Base-by-base conservation (phyloP, 1,140 invertebrate genomes). In the Eubasilissa regina region DNA sequence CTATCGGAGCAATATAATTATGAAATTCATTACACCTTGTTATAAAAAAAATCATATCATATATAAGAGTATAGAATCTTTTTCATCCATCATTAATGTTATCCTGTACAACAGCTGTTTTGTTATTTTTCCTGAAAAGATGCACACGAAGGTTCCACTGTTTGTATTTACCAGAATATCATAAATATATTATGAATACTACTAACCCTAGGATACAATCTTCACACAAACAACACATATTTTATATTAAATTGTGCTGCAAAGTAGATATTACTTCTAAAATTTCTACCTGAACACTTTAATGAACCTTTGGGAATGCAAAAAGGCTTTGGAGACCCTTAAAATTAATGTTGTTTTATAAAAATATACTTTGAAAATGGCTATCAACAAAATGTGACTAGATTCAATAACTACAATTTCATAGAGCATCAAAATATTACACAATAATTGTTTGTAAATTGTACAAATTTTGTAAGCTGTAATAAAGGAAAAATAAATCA, bases 271-370 rank as follows among this genome's bases (percentile, higher is more conserved):
- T 72, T 75, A 72, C 35, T 80, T 72, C 13, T 62, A 48, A 68
- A 75, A 72, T 58, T 74, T 80, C 79, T 73, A 80, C 75, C 77
- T 77, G 75, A 80, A 80, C 79, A 77, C 79, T 62, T 75, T 75
- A 76, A 70, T 80, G 79, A 80, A 80, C 79, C 79, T 74, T 77
- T 80, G 66, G 55, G 74, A 75, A 62, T 47, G 15, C 55, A 62
- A 62, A 75, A 62, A 62, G 74, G 45, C 15, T 75, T 75, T 75
- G 74, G 44, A 75, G 56, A 60, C 56, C 74, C 58, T 48, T 62
- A 75, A 75, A 75, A 75, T 74, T 74, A 74, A 74, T 55, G 21
- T 74, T 74, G 53, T 74, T 74, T 74, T 74, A 74, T 56, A 74
- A 74, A 74, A 74, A 74, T 74, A 74, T 56, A 74, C 70, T 74